Evolutionary conservation across 2,797 vertebrate species (phyloP).

Genomic region (Carcharodon carcharias): DNA sequence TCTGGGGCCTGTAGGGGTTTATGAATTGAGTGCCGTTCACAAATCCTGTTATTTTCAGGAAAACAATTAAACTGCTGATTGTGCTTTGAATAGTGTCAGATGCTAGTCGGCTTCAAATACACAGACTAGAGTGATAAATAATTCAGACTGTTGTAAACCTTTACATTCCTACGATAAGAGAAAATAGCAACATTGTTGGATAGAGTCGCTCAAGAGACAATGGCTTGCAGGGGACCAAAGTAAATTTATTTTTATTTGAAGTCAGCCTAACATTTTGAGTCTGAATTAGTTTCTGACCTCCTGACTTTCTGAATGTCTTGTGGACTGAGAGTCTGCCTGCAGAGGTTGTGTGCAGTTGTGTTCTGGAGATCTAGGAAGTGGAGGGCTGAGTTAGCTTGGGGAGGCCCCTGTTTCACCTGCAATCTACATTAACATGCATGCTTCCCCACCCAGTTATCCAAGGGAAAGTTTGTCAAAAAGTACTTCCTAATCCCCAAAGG

Average conservation of each 20-base stretch:
- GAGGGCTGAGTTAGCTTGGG: neutral
- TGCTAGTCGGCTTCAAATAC: neutral
- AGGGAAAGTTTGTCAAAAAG: neutral
- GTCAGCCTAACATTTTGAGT: neutral
- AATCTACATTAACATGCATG: neutral
- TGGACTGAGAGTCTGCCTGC: neutral
- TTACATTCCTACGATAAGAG: too few relatives aligned
- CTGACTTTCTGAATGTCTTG: too few relatives aligned
- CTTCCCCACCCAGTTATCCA: neutral
- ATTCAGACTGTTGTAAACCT: neutral
- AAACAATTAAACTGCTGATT: neutral
- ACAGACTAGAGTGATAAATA: neutral
- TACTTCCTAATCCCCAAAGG: neutral
- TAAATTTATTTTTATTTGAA: neutral
- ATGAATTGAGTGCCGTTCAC: neutral
- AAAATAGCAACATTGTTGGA: neutral
- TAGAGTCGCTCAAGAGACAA: neutral
- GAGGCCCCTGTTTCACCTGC: neutral
- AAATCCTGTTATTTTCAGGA: neutral
- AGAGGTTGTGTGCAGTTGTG: neutral
- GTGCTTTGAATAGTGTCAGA: conserved; percentile 9
- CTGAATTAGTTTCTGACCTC: neutral
- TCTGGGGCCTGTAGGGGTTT: neutral
- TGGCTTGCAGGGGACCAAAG: neutral
- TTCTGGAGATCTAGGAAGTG: neutral